phyloP scores from a whole-genome alignment of 2,113 vertebrate genomes.

The Spizaetus ornatus region DNA sequence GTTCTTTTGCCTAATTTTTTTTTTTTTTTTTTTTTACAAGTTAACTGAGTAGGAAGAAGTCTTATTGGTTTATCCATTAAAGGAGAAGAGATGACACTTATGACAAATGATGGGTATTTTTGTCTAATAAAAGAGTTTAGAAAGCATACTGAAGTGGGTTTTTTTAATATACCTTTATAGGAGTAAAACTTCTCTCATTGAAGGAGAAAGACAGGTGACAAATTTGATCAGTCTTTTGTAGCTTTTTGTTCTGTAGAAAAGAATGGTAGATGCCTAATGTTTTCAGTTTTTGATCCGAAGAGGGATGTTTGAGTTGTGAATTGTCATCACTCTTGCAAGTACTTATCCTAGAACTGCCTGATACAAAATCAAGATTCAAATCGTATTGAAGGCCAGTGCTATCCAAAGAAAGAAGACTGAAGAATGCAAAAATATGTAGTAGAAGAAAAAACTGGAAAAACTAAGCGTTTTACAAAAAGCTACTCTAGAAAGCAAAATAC shows the following conservation, averaged over 20 bases:
- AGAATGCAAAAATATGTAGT: neutral
- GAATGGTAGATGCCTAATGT: neutral
- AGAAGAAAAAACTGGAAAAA: neutral
- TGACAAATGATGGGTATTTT: constrained; percentile 44
- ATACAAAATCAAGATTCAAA: neutral
- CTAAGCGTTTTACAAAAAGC: neutral
- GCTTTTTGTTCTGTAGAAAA: constrained; percentile 14
- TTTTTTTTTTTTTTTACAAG: neutral
- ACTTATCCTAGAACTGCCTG: neutral
- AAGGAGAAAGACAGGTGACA: constrained; percentile 38
- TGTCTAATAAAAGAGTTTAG: constrained; percentile 2
- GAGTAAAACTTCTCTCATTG: neutral
- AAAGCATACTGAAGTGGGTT: neutral
- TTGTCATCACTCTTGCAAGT: neutral
- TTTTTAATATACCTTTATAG: neutral
- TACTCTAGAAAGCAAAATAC: neutral
- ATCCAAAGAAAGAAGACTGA: neutral
- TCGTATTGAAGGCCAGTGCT: neutral
- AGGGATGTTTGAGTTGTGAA: neutral
- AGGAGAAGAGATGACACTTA: constrained; percentile 19
- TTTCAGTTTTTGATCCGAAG: neutral
- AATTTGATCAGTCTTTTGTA: constrained; percentile 47
- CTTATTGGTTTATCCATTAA: neutral
- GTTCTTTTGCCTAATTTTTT: neutral
- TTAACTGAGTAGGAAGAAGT: neutral